phyloP scores from a whole-genome alignment of 2,888 invertebrate species.

The Eubasilissa splendida region DNA sequence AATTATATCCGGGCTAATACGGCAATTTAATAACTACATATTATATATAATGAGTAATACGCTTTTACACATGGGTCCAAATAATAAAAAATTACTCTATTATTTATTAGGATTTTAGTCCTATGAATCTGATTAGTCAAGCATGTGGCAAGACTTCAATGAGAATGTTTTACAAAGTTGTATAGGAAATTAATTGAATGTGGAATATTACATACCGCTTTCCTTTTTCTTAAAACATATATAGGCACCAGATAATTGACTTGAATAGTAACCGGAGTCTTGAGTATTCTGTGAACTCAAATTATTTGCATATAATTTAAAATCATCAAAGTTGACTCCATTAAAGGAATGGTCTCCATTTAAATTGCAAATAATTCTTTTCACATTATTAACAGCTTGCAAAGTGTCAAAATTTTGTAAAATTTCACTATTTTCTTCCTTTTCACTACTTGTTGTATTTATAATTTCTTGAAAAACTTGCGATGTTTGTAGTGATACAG shows the following conservation, averaged over 20 bases:
- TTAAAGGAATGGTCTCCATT: conserved; percentile 41
- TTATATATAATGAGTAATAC: no score
- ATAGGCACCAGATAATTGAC: conserved; percentile 14
- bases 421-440: conserved; percentile 11
- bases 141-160: background rate
- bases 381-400: conserved; percentile 43
- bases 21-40: no score
- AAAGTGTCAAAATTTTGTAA: conserved; percentile 42
- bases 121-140: no score
- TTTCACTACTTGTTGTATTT: conserved; percentile 7
- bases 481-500: conserved; percentile 18
- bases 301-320: background rate
- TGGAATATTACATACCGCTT: background rate
- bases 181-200: no score
- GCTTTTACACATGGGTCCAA: no score
- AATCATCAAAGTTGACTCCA: conserved; percentile 8
- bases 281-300: conserved; percentile 25
- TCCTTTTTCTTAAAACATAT: conserved; percentile 10
- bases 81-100: no score
- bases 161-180: background rate
- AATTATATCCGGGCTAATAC: no score
- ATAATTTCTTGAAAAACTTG: conserved; percentile 37
- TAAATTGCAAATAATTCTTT: conserved; percentile 36
- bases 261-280: conserved; percentile 51
- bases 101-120: no score